These are phyloP conservation scores for Oryzias woworae DNA, from an alignment of 2,113 vertebrate species.

Conservation along the genomic window DNA sequence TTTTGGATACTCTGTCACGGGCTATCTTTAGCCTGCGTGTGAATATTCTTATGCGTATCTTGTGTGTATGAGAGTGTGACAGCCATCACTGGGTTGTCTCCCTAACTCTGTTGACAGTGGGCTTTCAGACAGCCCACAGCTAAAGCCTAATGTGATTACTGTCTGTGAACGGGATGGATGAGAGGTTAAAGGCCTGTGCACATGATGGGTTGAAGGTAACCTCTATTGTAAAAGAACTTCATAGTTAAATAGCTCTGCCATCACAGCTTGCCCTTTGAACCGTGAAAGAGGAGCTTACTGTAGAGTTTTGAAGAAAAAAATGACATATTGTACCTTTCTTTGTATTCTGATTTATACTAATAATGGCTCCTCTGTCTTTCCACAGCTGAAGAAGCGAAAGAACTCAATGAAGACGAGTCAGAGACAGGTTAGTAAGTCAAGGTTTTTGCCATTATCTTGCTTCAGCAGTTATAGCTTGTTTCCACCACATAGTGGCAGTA, in stretches of 20 bases:
- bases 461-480: too few species aligned
- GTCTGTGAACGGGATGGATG: conserved; percentile 62
- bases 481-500: too few species aligned
- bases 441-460: too few species aligned
- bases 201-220: conserved; percentile 18
- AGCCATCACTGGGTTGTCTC: conserved; percentile 49
- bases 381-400: conserved; percentile 84
- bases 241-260: conserved; percentile 49
- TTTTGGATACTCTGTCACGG: conserved; percentile 20
- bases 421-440: conserved; percentile 84
- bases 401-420: conserved; percentile 84
- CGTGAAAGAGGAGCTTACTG: conserved; percentile 59
- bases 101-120: conserved; percentile 57
- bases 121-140: conserved; percentile 60
- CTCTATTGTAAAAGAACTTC: conserved; percentile 21
- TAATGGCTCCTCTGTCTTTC: conserved; percentile 59
- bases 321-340: conserved; percentile 32
- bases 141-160: conserved; percentile 72
- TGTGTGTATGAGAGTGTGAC: conserved; percentile 45
- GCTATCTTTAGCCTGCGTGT: conserved; percentile 43
- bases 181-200: conserved; percentile 43
- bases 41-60: conserved; percentile 10
- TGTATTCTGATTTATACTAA: conserved; percentile 42
- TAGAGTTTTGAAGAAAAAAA: conserved; percentile 49
- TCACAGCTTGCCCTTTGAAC: conserved; percentile 61